These are phyloP conservation scores for Phrynosoma blainvillii DNA, from an alignment of 2,113 vertebrate genomes.

Conservation along the genomic window DNA sequence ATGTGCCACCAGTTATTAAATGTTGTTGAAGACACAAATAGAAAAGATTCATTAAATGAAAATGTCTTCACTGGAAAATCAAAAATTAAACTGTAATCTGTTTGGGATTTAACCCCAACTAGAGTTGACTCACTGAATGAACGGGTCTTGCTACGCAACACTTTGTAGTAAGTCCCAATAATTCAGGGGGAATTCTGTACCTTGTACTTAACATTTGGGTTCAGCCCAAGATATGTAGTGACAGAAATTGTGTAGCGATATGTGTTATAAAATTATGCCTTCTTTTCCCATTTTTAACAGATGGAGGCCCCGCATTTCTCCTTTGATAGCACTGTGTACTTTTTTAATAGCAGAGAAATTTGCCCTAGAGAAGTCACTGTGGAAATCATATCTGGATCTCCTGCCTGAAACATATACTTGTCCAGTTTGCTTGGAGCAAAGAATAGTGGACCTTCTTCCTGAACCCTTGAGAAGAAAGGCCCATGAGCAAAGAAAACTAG, in stretches of 20 bases:
- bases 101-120: background rate
- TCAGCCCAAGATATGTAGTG: background rate
- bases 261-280: background rate
- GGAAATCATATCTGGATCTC: slow-evolving; percentile 89
- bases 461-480: slow-evolving; percentile 71
- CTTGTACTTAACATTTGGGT: background rate
- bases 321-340: slow-evolving; percentile 85
- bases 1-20: background rate
- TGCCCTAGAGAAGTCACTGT: slow-evolving; percentile 77
- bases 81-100: background rate
- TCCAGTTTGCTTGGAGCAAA: slow-evolving; percentile 78
- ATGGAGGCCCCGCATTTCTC: slow-evolving; percentile 81
- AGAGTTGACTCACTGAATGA: background rate
- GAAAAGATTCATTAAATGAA: background rate
- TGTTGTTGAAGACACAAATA: background rate
- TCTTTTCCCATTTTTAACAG: slow-evolving; percentile 61
- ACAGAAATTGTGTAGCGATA: background rate
- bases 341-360: slow-evolving; percentile 90
- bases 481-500: slow-evolving; percentile 73
- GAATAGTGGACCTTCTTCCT: slow-evolving; percentile 79
- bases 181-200: background rate
- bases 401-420: slow-evolving; percentile 87
- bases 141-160: background rate
- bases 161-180: background rate
- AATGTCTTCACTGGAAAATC: background rate